Base-by-base conservation (phyloP, 2,797 vertebrate species). In the Apogon talboti region DNA sequence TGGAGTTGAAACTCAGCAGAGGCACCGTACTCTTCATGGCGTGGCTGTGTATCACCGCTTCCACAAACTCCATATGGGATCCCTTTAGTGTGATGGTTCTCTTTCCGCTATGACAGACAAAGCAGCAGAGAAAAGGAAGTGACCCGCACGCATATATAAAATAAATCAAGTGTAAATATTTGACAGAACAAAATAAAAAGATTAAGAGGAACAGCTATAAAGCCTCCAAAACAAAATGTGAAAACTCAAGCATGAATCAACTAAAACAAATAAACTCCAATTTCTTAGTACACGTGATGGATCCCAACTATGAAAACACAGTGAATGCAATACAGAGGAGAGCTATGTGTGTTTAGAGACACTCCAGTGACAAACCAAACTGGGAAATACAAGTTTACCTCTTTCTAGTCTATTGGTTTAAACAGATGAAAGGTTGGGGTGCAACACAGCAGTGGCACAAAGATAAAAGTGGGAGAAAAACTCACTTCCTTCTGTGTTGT, bases 31-130 rank as follows among this genome's bases (percentile, higher is more conserved):
- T 43, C 16, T 67, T 18, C 0, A 0, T n/a, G 7, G 1, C 1
- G 24, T 74, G 30, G 15, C 6, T 28, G 48, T 89, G 91, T 40
- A 77, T 58, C 56, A 97, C 53, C 43, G 74, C 91, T 52, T 98
- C 96, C 43, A 95, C 92, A 62, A 95, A 88, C 35, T 95, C 86
- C 73, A 97, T 77, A 65, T 95, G 92, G 60, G 82, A 92, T 28
- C 96, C 97, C 6, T 0, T 28, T 0, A 96, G 62, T 6, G 71
- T 89, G 83, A 97, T 86, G 14, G 59, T 94, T 80, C 96, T 95
- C 63, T 90, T 93, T 51, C 96, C 97, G 63, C 96, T 97, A 60
- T 13, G 81, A 72, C 66, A 89, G 19, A 67, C 44, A 63, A 16
- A 46, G 30, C 14, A 58, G 24, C 37, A 63, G 28, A 48, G 11